Evolutionary conservation across 2,113 vertebrate genomes (phyloP), one percentile per base, ranked within the genome.

Genomic region (Conger conger): DNA sequence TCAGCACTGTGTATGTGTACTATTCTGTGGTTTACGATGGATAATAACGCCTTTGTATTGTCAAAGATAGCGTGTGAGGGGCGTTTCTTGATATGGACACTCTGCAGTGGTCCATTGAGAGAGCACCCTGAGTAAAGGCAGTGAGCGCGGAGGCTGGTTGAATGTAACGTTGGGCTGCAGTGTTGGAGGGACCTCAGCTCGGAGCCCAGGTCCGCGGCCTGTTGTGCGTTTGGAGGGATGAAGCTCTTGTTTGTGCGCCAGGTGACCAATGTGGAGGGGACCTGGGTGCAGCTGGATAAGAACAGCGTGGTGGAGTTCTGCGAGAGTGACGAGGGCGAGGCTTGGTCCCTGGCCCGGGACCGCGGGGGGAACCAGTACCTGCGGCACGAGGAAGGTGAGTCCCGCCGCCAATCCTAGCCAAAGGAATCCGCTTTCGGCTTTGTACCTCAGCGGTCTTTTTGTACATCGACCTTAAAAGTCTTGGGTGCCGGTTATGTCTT

Each of bases 251-350:
- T 90, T 97, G 92, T 96, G 90, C 91, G 91, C 91, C 95, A 99
- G 98, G 98, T 99, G 93, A 96, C 97, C 92, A 99, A 97, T 96
- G 94, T 97, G 84, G 98, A 99, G 95, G 98, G 98, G 88, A 96
- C 97, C 0, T 99, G 98, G 98, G 97, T 99, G 82, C 98, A 99
- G 86, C 96, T 99, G 96, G 98, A 99, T 96, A 98, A 99, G 95
- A 99, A 97, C 96, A 99, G 98, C 93, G 98, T 99, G 91, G 97
- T 99, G 93, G 98, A 99, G 91, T 99, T 99, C 95, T 99, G 98
- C 95, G 98, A 99, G 94, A 99, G 97, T 85, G 98, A 99, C 91
- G 98, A 99, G 91, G 98, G 98, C 50, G 98, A 99, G 90, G 98
- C 98, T 0, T 99, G 98, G 98, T 99, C 98, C 0, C 92, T 99